Percentiles rank a stretch among this genome's conserved stretches.
Conservation (phyloP, 2,888 invertebrate genomes). For the Mesorhabditis belari region DNA sequence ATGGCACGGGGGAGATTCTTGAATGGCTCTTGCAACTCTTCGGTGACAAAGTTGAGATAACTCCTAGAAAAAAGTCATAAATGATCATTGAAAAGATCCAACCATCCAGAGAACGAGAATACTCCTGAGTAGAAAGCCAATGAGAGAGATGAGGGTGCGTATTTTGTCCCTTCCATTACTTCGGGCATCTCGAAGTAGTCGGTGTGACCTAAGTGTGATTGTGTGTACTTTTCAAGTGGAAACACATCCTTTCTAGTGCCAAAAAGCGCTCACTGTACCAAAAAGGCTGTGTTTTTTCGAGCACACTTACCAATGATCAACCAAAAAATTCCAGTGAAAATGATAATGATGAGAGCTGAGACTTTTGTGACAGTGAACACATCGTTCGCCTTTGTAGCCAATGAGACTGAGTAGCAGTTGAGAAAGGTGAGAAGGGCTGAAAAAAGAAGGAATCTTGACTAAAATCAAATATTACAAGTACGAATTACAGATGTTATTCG, state of each 20-base stretch:
- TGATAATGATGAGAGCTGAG: constrained; percentile 74
- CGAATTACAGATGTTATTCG: no score
- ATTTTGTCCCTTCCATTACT: constrained; percentile 43
- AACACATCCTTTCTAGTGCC: neutral
- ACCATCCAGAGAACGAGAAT: constrained; percentile 85
- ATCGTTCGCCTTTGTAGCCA: constrained; percentile 82
- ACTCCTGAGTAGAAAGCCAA: constrained; percentile 84
- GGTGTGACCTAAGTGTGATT: constrained; percentile 25
- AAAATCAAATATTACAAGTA: no score
- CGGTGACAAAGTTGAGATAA: constrained; percentile 86
- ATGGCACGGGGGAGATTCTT: constrained; percentile 83
- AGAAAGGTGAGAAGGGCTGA: constrained; percentile 69
- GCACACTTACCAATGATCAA: constrained; percentile 65
- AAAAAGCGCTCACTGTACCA: no score
- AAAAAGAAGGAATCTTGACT: no score
- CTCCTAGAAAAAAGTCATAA: constrained; percentile 61
- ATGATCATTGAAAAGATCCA: constrained; percentile 23
- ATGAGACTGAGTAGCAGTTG: constrained; percentile 79
- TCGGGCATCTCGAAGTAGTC: constrained; percentile 63
- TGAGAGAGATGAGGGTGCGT: constrained; percentile 69
- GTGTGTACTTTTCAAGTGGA: constrained; percentile 1
- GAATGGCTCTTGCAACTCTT: constrained; percentile 85
- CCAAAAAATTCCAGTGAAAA: constrained; percentile 71
- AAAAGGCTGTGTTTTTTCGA: no score
- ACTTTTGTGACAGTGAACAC: constrained; percentile 81